A percentile compares a stretch with the other conserved stretches of the same genome.
Conservation (phyloP, 2,113 vertebrate species). For the Balaeniceps rex region DNA sequence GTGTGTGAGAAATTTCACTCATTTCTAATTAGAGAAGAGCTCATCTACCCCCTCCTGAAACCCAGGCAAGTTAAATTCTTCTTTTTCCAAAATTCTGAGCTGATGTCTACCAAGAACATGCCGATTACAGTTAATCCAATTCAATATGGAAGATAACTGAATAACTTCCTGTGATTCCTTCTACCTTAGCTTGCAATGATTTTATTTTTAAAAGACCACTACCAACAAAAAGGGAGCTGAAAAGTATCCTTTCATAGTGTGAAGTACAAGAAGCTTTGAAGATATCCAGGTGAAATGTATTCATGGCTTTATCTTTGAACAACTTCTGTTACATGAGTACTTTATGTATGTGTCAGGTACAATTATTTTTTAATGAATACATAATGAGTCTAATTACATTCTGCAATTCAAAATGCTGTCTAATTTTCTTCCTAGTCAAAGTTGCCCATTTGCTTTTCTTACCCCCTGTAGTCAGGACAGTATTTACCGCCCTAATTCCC, state of each 20-base stretch:
- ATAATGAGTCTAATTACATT: slow-evolving; percentile 9
- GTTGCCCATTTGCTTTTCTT: background rate
- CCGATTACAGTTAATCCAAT: background rate
- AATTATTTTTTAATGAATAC: slow-evolving; percentile 9
- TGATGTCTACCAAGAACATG: background rate
- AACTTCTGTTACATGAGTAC: background rate
- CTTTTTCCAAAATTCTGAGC: background rate
- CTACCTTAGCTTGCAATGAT: background rate
- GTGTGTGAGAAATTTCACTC: background rate
- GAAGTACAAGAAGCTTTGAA: background rate
- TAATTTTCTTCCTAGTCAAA: background rate
- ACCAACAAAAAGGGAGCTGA: background rate
- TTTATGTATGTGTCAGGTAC: background rate
- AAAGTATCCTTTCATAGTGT: background rate
- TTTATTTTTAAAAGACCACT: background rate
- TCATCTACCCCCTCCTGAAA: background rate
- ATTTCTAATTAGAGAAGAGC: background rate
- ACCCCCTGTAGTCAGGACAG: background rate
- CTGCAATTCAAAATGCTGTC: background rate
- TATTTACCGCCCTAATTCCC: background rate
- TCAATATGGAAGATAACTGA: background rate
- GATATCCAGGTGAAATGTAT: background rate
- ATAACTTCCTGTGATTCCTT: background rate
- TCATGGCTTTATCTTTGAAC: background rate
- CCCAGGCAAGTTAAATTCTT: background rate